Base-by-base conservation (phyloP, 2,888 invertebrate species). In the Gymnoscelis rufifasciata region DNA sequence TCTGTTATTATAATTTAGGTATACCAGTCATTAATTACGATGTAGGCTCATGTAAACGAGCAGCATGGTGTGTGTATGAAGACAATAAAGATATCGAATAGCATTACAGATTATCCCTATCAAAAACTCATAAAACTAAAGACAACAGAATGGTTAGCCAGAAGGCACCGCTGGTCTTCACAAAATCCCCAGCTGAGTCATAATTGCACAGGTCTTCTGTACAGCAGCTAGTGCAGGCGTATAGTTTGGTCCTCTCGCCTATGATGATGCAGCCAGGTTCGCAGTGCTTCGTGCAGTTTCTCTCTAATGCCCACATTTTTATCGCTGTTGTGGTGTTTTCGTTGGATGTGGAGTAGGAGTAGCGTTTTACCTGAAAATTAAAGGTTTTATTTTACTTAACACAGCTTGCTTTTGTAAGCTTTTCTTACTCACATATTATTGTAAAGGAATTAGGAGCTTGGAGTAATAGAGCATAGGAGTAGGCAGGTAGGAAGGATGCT, bases 181-280 rank as follows among this genome's bases (percentile, higher is more conserved):
- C 47, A 0, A 39, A 30, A 10, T 59, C 59, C 1, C 76, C 71
- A 1, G 88, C 89, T 36, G 91, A 93, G 10, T 94, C 95, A 28
- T 90, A 90, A 75, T 96, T 96, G 81, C 96, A 96, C 4, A 93
- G 89, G 3, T 93, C 92, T 7, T 91, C 90, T 56, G 92, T 92
- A 74, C 96, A 96, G 69, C 96, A 96, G 0, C 94, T 93, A 0
- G 95, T 95, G 75, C 96, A 96, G 8, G 95, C 94, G 77, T 94
- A 94, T 0, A 97, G 82, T 70, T 96, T 96, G 3, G 95, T 96
- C 38, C 96, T 86, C 72, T 97, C 96, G 0, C 96, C 96, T 56
- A 97, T 95, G 38, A 96, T 91, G 64, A 96, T 95, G 79, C 96
- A 96, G 7, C 95, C 96, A 0, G 95, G 92, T 60, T 96, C 95